Evolutionary conservation across 2,113 vertebrate genomes (phyloP).

Genomic region (Pterocles orientalis): DNA sequence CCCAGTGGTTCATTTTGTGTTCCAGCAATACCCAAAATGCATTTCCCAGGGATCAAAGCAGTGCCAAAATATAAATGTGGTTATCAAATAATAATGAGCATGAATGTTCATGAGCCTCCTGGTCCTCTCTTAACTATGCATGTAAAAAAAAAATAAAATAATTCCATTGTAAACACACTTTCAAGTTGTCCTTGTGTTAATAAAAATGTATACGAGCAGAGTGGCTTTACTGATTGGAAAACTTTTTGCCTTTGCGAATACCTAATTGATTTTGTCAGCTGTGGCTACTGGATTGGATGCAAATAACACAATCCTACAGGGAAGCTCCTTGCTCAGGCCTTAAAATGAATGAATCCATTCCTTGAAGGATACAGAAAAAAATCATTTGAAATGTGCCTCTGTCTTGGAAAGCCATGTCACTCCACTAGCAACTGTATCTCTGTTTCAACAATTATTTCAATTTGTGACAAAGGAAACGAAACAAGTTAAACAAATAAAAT

Average conservation of each 20-base stretch:
- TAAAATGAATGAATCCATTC: background rate
- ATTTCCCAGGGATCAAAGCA: background rate
- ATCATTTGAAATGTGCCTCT: background rate
- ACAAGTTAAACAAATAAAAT: background rate
- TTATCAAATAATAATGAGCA: background rate
- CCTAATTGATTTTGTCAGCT: background rate
- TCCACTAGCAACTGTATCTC: background rate
- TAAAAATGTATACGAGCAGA: background rate
- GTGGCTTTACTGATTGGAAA: background rate
- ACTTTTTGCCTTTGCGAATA: background rate
- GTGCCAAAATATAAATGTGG: background rate
- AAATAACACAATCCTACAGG: background rate
- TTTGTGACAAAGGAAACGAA: background rate
- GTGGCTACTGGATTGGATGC: background rate
- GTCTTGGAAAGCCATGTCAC: background rate
- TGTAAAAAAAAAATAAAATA: background rate
- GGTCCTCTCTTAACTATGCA: rapidly evolving
- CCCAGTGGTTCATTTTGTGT: background rate
- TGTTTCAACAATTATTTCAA: background rate
- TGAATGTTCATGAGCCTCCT: background rate
- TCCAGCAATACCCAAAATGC: background rate
- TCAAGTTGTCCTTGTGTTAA: background rate
- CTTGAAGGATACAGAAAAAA: background rate
- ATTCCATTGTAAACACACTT: background rate
- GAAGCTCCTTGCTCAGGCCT: background rate